These are phyloP conservation scores for Lycophotia porphyrea DNA, from an alignment of 2,888 invertebrate genomes.

Conservation along the genomic window DNA sequence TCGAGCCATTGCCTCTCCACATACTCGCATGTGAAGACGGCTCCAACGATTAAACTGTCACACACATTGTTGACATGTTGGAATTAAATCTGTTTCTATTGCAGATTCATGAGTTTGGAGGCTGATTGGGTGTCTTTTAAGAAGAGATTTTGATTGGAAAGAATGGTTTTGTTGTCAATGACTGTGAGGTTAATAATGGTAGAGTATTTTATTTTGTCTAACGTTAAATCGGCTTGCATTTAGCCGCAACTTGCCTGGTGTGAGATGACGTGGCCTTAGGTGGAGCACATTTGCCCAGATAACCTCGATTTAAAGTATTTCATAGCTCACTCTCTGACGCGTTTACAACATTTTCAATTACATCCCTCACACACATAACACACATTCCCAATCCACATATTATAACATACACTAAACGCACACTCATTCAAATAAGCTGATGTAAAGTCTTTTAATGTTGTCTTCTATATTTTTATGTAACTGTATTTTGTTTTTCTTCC, in stretches of 20 bases:
- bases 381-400: too few species aligned
- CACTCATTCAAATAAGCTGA: too few species aligned
- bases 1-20: constrained; percentile 83
- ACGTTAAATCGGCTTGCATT: not conserved
- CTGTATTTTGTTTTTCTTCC: too few species aligned
- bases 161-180: not conserved
- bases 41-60: constrained; percentile 87
- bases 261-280: not conserved
- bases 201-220: not conserved
- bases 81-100: constrained; percentile 56
- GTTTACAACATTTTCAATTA: too few species aligned
- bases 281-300: not conserved
- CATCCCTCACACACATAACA: too few species aligned
- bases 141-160: not conserved
- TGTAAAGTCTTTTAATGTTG: too few species aligned
- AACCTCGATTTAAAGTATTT: too few species aligned
- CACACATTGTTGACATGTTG: constrained; percentile 74
- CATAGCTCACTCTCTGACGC: too few species aligned
- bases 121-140: constrained; percentile 43
- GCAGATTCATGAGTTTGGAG: constrained; percentile 44
- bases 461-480: too few species aligned
- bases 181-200: not conserved
- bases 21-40: constrained; percentile 82
- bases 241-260: not conserved
- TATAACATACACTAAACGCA: too few species aligned